Percentiles rank a stretch among this genome's conserved stretches.
Conservation (phyloP, 2,888 invertebrate genomes). For the Omphaloscelis lunosa region DNA sequence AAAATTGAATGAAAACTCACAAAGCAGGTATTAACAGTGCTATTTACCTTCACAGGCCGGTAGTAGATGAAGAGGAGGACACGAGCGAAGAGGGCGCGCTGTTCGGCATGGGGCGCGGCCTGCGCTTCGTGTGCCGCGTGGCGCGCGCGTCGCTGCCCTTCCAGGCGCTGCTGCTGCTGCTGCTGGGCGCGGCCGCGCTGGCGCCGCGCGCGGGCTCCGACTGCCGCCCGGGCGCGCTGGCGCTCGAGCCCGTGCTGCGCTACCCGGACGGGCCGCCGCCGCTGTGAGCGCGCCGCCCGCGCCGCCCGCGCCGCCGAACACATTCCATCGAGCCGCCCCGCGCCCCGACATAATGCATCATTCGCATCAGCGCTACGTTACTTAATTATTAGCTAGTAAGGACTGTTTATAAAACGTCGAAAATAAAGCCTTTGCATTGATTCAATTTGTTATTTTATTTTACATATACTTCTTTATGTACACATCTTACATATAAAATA, state of each 20-base stretch:
- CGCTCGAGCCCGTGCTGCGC: slow-evolving; percentile 96
- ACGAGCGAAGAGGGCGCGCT: slow-evolving; percentile 78
- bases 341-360: slow-evolving; percentile 59
- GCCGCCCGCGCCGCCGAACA: slow-evolving; percentile 48
- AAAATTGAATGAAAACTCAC: background rate
- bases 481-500: slow-evolving; percentile 42
- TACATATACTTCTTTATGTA: slow-evolving; percentile 52
- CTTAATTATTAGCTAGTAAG: slow-evolving; percentile 88
- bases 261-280: slow-evolving; percentile 99
- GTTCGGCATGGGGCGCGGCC: slow-evolving; percentile 92
- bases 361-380: slow-evolving; percentile 87
- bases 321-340: slow-evolving; percentile 59
- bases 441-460: slow-evolving; percentile 79
- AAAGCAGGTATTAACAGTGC: background rate
- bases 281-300: slow-evolving; percentile 78
- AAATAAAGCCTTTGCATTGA: slow-evolving; percentile 90
- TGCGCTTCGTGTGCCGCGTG: slow-evolving; percentile 96
- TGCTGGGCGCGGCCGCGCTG: slow-evolving; percentile 97
- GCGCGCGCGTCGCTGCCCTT: slow-evolving; percentile 97
- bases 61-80: slow-evolving; percentile 70
- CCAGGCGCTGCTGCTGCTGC: slow-evolving; percentile 97
- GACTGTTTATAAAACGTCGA: slow-evolving; percentile 85
- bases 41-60: slow-evolving; percentile 72
- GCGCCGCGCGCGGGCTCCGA: slow-evolving; percentile 97
- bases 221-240: slow-evolving; percentile 93